A percentile compares a stretch with the other conserved stretches of the same genome.
phyloP scores from a whole-genome alignment of 2,888 invertebrate genomes.

The Ischnura elegans region DNA sequence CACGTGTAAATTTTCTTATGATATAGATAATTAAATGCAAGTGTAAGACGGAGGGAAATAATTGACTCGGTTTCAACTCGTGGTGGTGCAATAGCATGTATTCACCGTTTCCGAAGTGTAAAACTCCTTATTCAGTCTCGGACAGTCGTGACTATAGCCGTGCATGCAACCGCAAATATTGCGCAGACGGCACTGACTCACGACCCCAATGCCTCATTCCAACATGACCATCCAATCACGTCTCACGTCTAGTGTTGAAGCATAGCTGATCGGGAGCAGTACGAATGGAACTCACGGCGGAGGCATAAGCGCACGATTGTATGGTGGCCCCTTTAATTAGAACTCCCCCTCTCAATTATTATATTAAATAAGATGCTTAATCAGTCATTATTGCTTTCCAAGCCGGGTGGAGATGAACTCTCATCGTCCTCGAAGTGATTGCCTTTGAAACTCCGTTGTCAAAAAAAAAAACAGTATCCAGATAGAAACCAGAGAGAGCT shows the following conservation, averaged over 20 bases:
- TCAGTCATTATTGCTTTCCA: too few relatives aligned
- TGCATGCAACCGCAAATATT: neutral
- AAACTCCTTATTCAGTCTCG: neutral
- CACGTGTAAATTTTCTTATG: too few relatives aligned
- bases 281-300: neutral
- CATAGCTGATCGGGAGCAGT: neutral
- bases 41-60: neutral
- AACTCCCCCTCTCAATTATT: neutral
- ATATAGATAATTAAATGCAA: too few relatives aligned
- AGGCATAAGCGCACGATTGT: neutral
- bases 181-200: neutral
- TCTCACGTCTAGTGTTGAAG: neutral
- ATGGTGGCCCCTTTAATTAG: neutral
- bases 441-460: too few relatives aligned
- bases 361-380: too few relatives aligned
- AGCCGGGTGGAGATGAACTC: too few relatives aligned
- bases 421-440: too few relatives aligned
- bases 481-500: too few relatives aligned
- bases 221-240: neutral
- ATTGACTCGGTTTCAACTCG: neutral
- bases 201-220: conserved; percentile 12
- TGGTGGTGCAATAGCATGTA: neutral
- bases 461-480: too few relatives aligned
- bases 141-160: neutral
- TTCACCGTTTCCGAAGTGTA: neutral